Percentiles rank a stretch among this genome's conserved stretches.
Evolutionary conservation across 2,888 invertebrate species (phyloP).

Genomic region (Fragum fragum): DNA sequence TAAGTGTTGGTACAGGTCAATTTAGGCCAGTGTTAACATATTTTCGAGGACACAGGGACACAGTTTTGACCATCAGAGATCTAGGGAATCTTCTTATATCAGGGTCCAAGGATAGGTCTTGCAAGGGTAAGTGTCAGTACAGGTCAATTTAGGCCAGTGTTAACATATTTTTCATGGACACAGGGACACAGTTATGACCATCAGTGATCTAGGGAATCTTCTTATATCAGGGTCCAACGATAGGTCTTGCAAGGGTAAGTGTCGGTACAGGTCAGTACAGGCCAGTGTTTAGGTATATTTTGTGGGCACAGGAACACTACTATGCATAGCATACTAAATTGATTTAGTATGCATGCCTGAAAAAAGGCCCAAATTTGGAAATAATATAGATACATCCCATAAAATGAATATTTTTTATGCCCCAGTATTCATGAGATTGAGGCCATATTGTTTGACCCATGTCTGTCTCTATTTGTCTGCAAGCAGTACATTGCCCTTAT

Average conservation of each 20-base stretch:
- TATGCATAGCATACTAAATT: conserved; percentile 78
- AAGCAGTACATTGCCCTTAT: background rate
- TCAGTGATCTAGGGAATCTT: conserved; percentile 79
- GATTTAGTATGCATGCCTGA: conserved; percentile 79
- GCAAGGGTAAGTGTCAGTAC: conserved; percentile 86
- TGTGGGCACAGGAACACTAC: conserved; percentile 86
- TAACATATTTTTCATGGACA: conserved; percentile 86
- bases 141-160: conserved; percentile 85
- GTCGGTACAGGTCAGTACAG: background rate
- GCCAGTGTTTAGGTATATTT: conserved; percentile 60
- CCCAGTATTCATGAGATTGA: no score
- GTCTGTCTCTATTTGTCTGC: background rate
- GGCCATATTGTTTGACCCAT: background rate
- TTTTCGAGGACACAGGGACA: conserved; percentile 86
- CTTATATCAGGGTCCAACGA: conserved; percentile 85
- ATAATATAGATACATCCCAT: conserved; percentile 86
- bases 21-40: background rate
- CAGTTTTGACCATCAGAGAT: conserved; percentile 82
- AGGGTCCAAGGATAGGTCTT: conserved; percentile 85
- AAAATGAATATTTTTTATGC: no score
- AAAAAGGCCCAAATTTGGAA: conserved; percentile 85
- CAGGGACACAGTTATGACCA: conserved; percentile 84
- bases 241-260: conserved; percentile 84
- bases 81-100: conserved; percentile 81
- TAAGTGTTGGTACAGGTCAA: conserved; percentile 55